Evolutionary conservation across 1,140 invertebrate genomes (phyloP), one percentile per base, ranked within the genome.

Genomic region (Drosophila tristis): DNA sequence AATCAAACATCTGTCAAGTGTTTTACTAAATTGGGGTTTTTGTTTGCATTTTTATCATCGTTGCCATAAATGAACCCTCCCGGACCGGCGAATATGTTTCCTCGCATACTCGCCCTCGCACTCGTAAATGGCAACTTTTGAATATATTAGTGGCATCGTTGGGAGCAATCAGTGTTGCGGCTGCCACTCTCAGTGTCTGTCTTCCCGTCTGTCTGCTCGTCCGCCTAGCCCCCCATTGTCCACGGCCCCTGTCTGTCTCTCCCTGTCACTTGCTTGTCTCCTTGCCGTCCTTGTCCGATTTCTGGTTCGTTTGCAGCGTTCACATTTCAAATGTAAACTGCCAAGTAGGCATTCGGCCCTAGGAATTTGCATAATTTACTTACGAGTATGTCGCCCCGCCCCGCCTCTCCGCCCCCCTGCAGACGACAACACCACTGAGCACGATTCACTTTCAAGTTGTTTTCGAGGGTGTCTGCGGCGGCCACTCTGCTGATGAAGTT

Each of bases 341-440:
- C 67, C 77, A 78, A 78, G 67, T 78, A 77, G 77, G 74, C 77
- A 73, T 67, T 76, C 56, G 74, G 63, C 50, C 77, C 66, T 73
- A 77, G 67, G 74, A 79, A 79, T 79, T 77, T 79, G 77, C 77
- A 79, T 79, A 79, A 79, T 79, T 79, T 79, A 79, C 77, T 79
- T 77, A 79, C 57, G 61, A 39, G 35, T 13, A 39, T 39, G 35
- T 39, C 35, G 35, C 35, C 11, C 35, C 35, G 35, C 11, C 11
- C 35, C 11, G 31, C 35, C 11, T 13, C 31, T 11, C 31, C 31
- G 2, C 1, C 11, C 4, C 4, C 4, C 35, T 13, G 26, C 5
- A 39, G 35, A 39, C 11, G 35, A 13, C 35, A 39, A 13, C 35
- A 39, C 11, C 47, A 60, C 57, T 49, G 35, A 50, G 44, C 47